A percentile compares a stretch with the other conserved stretches of the same genome.
Evolutionary conservation across 2,113 vertebrate genomes (phyloP).

Genomic region (Dipodomys stephensi): DNA sequence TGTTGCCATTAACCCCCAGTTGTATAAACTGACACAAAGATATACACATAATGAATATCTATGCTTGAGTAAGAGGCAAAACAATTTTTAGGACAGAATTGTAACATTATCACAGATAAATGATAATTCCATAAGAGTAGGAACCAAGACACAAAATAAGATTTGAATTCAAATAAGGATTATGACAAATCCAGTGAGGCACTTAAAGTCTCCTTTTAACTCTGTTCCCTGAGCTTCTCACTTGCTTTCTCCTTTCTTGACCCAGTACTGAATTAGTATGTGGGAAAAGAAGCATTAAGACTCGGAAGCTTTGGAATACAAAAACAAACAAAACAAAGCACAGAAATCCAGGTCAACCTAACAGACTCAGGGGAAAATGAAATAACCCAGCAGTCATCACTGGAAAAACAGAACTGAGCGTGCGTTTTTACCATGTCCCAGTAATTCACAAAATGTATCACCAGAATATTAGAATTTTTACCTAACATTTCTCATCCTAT

Average conservation of each 20-base stretch:
- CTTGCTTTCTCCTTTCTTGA: background rate
- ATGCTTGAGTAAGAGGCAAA: background rate
- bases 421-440: background rate
- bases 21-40: background rate
- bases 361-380: background rate
- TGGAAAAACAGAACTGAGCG: background rate
- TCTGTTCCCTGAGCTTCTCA: background rate
- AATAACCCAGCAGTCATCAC: background rate
- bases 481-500: background rate
- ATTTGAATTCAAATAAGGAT: background rate
- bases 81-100: background rate
- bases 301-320: background rate
- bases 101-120: background rate
- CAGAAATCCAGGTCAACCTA: constrained; percentile 1
- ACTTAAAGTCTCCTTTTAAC: background rate
- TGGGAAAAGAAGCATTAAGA: background rate
- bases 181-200: background rate
- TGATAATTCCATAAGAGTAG: background rate
- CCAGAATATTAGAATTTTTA: background rate
- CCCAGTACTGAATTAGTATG: background rate
- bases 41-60: background rate
- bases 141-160: background rate
- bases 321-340: background rate
- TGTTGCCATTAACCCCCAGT: too few species aligned
- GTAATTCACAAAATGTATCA: background rate